Percentiles rank a stretch among this genome's conserved stretches.
Evolutionary conservation across 2,113 vertebrate species (phyloP).

Genomic region (Phalacrocorax carbo): DNA sequence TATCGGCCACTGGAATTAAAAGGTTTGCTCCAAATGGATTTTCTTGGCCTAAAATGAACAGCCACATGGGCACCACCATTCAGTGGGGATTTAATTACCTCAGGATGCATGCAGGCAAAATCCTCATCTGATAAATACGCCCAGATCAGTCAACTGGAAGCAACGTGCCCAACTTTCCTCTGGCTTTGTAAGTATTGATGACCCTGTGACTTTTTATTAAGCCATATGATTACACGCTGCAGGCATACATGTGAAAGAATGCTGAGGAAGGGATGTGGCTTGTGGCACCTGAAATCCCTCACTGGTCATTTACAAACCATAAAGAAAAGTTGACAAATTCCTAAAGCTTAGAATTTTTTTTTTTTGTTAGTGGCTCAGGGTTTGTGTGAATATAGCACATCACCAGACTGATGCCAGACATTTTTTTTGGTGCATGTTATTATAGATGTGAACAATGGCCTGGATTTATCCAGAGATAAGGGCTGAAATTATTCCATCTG

Average conservation of each 20-base stretch:
- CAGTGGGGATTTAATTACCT: constrained; percentile 15
- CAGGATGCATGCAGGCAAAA: background rate
- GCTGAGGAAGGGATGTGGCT: background rate
- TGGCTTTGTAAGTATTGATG: constrained; percentile 12
- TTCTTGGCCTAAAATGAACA: background rate
- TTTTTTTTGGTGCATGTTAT: background rate
- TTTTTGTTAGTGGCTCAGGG: background rate
- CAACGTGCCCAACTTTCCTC: background rate
- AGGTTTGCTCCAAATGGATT: background rate
- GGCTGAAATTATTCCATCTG: background rate
- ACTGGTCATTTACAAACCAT: background rate
- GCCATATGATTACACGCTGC: background rate
- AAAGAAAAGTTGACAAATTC: constrained; percentile 33
- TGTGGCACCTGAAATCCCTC: constrained; percentile 22
- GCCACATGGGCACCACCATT: background rate
- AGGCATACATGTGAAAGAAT: constrained; percentile 27
- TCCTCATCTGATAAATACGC: constrained; percentile 9
- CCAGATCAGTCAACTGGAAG: constrained; percentile 20
- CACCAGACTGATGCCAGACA: background rate
- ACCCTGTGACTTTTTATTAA: constrained; percentile 26
- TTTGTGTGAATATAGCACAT: background rate
- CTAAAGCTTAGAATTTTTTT: background rate
- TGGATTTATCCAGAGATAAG: background rate
- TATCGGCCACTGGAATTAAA: background rate
- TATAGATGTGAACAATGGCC: background rate